Percentiles rank a stretch among this genome's conserved stretches.
Evolutionary conservation across 2,888 invertebrate genomes (phyloP).

Genomic region (Coleophora flavipennella): DNA sequence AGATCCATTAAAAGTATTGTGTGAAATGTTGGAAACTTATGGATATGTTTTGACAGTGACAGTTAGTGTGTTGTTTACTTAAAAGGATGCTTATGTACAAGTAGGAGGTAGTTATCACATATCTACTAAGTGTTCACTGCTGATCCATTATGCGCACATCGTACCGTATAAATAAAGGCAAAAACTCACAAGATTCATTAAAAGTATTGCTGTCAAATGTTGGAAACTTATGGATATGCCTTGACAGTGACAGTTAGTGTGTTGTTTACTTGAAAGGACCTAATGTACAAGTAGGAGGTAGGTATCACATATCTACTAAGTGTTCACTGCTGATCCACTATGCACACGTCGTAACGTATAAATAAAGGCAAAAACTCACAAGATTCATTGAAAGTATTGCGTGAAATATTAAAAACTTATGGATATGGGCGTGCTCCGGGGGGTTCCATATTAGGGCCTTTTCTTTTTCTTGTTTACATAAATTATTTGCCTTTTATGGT

Average conservation of each 20-base stretch:
- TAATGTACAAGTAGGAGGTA: too few species aligned
- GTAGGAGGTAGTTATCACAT: conserved; percentile 23
- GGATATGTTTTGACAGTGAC: too few species aligned
- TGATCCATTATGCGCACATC: conserved; percentile 68
- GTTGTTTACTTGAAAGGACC: too few species aligned
- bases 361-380: conserved; percentile 69
- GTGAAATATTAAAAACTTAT: conserved; percentile 32
- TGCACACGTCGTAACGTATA: conserved; percentile 67
- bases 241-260: neutral
- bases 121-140: conserved; percentile 55
- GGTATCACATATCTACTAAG: conserved; percentile 48
- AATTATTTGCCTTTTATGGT: too few species aligned
- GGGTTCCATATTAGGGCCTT: too few species aligned
- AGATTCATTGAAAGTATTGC: conserved; percentile 70
- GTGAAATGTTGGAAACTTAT: conserved; percentile 32
- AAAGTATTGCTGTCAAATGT: conserved; percentile 56
- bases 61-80: too few species aligned
- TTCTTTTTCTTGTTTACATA: too few species aligned
- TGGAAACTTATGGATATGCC: conserved; percentile 30
- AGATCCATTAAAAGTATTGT: conserved; percentile 70
- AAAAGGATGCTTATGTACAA: conserved; percentile 12
- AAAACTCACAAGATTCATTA: conserved; percentile 70
- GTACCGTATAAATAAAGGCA: conserved; percentile 68
- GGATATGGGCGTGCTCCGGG: too few species aligned
- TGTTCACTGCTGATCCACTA: conserved; percentile 62